Conservation (phyloP, 2,888 invertebrate genomes). For the Eupithecia pulchellata region DNA sequence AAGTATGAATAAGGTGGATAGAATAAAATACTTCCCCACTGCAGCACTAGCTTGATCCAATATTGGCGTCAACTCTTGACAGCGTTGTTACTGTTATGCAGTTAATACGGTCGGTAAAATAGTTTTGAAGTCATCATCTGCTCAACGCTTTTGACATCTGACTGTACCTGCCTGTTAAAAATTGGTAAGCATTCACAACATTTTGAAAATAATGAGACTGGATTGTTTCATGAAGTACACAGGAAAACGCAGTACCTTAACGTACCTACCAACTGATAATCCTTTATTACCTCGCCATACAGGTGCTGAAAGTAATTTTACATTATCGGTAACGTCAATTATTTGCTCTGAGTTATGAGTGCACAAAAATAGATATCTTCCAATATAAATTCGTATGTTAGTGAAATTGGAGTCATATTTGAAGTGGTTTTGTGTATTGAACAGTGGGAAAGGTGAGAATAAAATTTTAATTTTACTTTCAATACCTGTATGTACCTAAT, state of each 20-base stretch:
- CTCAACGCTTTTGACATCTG: neutral
- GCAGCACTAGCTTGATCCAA: no score
- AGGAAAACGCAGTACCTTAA: conserved; percentile 29
- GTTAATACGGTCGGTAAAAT: neutral
- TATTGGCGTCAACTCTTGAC: no score
- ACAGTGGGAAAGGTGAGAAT: conserved; percentile 24
- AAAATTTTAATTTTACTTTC: no score
- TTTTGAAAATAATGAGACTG: neutral
- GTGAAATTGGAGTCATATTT: conserved; percentile 15
- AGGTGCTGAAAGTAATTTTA: conserved; percentile 37
- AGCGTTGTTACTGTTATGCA: no score
- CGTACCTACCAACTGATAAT: conserved; percentile 24
- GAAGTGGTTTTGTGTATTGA: conserved; percentile 4
- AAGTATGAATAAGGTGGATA: no score
- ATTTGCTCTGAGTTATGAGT: conserved; percentile 40
- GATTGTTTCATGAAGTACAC: conserved; percentile 12
- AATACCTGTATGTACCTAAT: no score
- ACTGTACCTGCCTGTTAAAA: neutral
- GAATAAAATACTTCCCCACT: no score
- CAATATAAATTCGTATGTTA: conserved; percentile 47
- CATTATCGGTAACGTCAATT: conserved; percentile 43
- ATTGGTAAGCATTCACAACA: neutral
- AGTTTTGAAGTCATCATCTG: neutral
- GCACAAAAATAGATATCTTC: conserved; percentile 42
- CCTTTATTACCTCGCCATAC: conserved; percentile 33